These are phyloP conservation scores for Orchesellides sinensis DNA, from an alignment of 2,888 invertebrate genomes.

Conservation along the genomic window DNA sequence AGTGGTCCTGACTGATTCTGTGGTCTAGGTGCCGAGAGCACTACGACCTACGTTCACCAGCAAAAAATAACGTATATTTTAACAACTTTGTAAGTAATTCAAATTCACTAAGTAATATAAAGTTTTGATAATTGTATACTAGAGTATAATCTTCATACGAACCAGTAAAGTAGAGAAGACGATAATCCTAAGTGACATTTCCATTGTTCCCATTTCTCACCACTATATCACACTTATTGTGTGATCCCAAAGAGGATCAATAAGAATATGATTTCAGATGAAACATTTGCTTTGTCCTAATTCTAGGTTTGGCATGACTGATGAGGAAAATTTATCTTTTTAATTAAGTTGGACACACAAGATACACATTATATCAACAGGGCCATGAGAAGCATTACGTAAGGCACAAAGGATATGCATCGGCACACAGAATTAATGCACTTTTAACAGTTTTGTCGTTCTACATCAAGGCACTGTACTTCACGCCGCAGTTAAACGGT, in stretches of 20 bases:
- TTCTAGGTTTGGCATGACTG: conserved; percentile 61
- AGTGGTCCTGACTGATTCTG: conserved; percentile 34
- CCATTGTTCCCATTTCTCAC: conserved; percentile 29
- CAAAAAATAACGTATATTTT: background rate
- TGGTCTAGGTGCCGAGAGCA: conserved; percentile 33
- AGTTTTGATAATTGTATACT: background rate
- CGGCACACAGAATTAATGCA: conserved; percentile 16
- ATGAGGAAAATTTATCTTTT: conserved; percentile 54
- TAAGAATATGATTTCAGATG: conserved; percentile 43
- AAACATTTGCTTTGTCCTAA: conserved; percentile 48
- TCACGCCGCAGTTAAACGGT: conserved; percentile 1
- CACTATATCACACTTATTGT: conserved; percentile 1
- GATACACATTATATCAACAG: conserved; percentile 7
- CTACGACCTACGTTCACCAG: conserved; percentile 12
- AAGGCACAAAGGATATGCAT: conserved; percentile 56
- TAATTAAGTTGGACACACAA: conserved; percentile 43
- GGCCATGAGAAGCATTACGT: conserved; percentile 30
- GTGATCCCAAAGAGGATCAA: conserved; percentile 57
- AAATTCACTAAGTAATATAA: background rate
- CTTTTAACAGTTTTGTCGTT: conserved; percentile 34
- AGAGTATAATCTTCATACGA: conserved; percentile 17
- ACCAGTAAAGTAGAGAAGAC: conserved; percentile 37
- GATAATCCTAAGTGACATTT: conserved; percentile 14
- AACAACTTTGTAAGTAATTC: too few species aligned
- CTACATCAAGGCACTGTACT: conserved; percentile 22